A percentile compares a stretch with the other conserved stretches of the same genome.
phyloP scores from a whole-genome alignment of 2,888 invertebrate genomes.

The Gortyna flavago region DNA sequence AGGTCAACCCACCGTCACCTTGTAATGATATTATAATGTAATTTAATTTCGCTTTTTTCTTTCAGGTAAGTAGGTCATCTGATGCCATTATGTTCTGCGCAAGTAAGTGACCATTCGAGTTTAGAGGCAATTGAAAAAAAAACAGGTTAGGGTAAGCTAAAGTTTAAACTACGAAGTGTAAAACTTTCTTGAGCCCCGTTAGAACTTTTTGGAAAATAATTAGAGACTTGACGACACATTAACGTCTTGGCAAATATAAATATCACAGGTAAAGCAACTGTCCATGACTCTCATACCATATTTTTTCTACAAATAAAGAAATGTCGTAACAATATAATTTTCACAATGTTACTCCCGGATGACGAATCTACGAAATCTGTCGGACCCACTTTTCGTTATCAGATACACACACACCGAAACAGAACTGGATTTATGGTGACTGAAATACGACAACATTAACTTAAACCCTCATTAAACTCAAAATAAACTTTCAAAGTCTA shows the following conservation, averaged over 20 bases:
- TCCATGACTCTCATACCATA: too few relatives aligned
- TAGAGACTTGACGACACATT: too few relatives aligned
- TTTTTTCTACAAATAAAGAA: too few relatives aligned
- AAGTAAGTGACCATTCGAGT: conserved; percentile 38
- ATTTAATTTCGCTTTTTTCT: conserved; percentile 83
- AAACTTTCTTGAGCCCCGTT: too few relatives aligned
- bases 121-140: conserved; percentile 31
- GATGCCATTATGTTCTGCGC: conserved; percentile 52
- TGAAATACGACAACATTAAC: background rate
- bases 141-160: conserved; percentile 15
- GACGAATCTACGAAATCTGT: background rate
- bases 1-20: conserved; percentile 81
- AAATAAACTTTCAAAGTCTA: conserved; percentile 12
- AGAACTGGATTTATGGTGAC: background rate
- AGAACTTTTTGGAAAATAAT: too few relatives aligned
- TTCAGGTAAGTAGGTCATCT: conserved; percentile 86
- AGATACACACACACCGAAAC: background rate
- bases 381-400: background rate
- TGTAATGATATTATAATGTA: conserved; percentile 87
- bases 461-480: background rate
- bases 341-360: background rate
- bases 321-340: background rate
- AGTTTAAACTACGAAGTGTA: background rate
- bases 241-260: too few relatives aligned
- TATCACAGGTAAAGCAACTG: too few relatives aligned